Evolutionary conservation across 1,140 invertebrate species (phyloP), one percentile per base, ranked within the genome.

Genomic region (Sinella curviseta): DNA sequence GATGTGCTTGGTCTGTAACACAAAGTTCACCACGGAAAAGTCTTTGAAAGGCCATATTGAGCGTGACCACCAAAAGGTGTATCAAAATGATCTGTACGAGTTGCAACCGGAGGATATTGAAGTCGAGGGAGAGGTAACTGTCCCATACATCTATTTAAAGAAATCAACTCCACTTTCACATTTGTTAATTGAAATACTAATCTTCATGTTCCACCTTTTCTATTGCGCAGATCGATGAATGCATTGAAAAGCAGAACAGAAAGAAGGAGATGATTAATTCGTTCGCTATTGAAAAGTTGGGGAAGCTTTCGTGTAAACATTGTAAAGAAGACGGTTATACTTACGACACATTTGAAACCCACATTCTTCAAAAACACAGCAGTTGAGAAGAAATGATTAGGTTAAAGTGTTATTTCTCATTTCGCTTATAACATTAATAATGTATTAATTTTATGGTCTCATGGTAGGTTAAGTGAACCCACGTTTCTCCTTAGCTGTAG

Each of bases 41-140:
- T 82, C 82, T n/a, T 31, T 81, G 2, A 82, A 73, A 76, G 82
- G 39, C 0, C 82, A 82, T 67, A 74, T 82, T 12, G 76, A 70
- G 20, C 33, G 57, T 17, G 82, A 82, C 31, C 82, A 82, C 70
- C 65, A 79, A 33, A 35, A 14, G 8, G 8, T 39, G 1, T 57
- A 76, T 8, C 35, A 77, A 33, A 30, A 70, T 12, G 76, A 81
- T 30, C 33, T 60, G 1, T 77, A 35, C 17, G 60, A 73, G 20
- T 77, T 79, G 48, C 35, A 33, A 12, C 78, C 80, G 2, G 28
- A 26, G 1, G 39, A 81, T 54, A 12, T 4, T 17, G 60, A 78
- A 48, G 75, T 75, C 17, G 78, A 78, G 30, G 65, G 4, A 31
- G 57, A 78, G 60, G 77, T 78, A 78, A 67, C 24, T 35, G 31